Evolutionary conservation across 1,140 invertebrate genomes (phyloP).

Genomic region (Aphaenogaster ashmeadi): DNA sequence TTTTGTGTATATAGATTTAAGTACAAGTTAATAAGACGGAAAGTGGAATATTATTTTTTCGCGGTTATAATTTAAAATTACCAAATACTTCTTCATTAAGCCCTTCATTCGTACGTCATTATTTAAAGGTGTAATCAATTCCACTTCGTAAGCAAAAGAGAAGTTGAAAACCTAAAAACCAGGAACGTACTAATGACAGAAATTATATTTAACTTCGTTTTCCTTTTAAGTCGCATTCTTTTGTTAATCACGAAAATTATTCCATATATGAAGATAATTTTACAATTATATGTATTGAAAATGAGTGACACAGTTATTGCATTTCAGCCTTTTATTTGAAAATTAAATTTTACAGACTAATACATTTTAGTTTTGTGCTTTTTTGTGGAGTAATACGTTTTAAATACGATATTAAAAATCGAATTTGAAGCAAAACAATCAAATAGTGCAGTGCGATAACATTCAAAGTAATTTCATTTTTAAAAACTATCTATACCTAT

Average conservation of each 20-base stretch:
- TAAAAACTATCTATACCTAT: neutral
- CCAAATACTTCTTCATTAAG: neutral
- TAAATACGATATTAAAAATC: conserved; percentile 41
- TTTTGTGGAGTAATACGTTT: conserved; percentile 4
- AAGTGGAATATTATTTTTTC: neutral
- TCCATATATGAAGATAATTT: neutral
- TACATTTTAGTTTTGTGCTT: neutral
- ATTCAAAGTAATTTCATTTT: conserved; percentile 21
- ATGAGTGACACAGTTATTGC: neutral
- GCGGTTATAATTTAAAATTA: conserved; percentile 1
- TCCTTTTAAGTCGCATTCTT: neutral
- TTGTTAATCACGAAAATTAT: neutral
- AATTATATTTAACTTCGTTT: conserved; percentile 3
- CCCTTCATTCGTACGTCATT: neutral
- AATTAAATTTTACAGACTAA: neutral
- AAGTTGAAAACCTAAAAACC: neutral
- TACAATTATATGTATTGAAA: neutral
- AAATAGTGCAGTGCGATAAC: neutral
- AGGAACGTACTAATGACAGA: neutral
- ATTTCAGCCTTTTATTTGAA: neutral
- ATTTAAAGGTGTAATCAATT: neutral
- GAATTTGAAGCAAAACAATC: conserved; percentile 15
- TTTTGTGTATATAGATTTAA: neutral
- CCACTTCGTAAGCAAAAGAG: neutral
- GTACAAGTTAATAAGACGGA: neutral